Base-by-base conservation (phyloP, 37 sponge, comb jelly and placozoan genomes). In the Geodia barretti region DNA sequence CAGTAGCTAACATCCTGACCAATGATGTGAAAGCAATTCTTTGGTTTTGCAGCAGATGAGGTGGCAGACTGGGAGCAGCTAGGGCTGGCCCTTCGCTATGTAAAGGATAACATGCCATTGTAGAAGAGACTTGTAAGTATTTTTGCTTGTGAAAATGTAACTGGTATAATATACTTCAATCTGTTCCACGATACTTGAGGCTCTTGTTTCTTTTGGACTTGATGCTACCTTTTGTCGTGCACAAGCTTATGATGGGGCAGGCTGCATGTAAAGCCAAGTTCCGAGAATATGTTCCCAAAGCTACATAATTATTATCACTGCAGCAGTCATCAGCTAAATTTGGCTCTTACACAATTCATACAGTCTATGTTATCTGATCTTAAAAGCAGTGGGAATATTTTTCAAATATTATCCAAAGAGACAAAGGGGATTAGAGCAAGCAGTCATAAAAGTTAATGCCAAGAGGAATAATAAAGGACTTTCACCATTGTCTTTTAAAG, bases 181-280 rank as follows among this genome's bases (percentile, higher is more conserved):
- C 30, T 83, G 76, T 35, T 39, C 31, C 17, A 38, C 17, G 34
- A 62, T 64, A 43, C 25, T 61, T 33, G 7, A 75, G 69, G n/a
- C n/a, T n/a, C n/a, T n/a, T n/a, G n/a, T n/a, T n/a, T n/a, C n/a
- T n/a, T n/a, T n/a, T n/a, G n/a, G n/a, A n/a, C n/a, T n/a, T n/a
- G n/a, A n/a, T n/a, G n/a, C n/a, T n/a, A n/a, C n/a, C n/a, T n/a
- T n/a, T n/a, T n/a, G n/a, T n/a, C n/a, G n/a, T n/a, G n/a, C 76
- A 37, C 59, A 76, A 61, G 38, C 59, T 72, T 77, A 65, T 63
- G 84, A 83, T 83, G 84, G 84, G 64, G 84, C 84, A 23, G 84
- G 76, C 23, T 24, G 84, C 43, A 25, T 83, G 76, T 37, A 23
- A 24, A 33, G 68, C 64, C 0, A 37, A 39, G 23, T 80, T 80